Base-by-base conservation (phyloP, 2,113 vertebrate genomes). In the Brachyhypopomus gauderio region DNA sequence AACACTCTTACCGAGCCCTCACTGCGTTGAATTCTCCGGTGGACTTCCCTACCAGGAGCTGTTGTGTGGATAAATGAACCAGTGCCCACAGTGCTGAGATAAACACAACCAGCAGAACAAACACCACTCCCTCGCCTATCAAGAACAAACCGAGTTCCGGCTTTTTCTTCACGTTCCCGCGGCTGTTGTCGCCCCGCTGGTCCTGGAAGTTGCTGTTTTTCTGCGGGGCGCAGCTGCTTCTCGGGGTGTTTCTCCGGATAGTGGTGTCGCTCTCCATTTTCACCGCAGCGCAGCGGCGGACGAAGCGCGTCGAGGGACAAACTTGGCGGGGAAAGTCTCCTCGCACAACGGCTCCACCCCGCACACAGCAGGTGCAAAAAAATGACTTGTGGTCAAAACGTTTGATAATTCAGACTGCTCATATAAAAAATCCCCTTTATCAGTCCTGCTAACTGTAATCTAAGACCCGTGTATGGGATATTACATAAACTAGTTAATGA, bases 221-320 rank as follows among this genome's bases (percentile, higher is more conserved):
- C 1, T 52, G 45, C 45, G 3, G 30, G 30, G 81, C 83, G 4
- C 83, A 79, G 64, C 79, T 86, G 14, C 80, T 72, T 17, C 86
- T 5, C 86, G 91, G 92, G 81, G 91, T 79, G 86, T 30, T 30
- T 52, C 93, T 91, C 83, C 93, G 84, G 76, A 94, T 71, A 8
- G 92, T 77, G 70, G 89, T 91, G 82, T 93, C 93, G 79, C 88
- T 91, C 85, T 94, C 93, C 93, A 94, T 94, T 64, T 89, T 89
- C 72, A 88, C 58, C 58, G 83, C 48, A 70, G 76, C 71, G 70
- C 85, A 82, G 80, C 75, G 80, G 59, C 48, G 19, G 64, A 93
- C 90, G 90, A 90, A 75, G 76, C 59, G 70, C 67, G 58, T 67
- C 11, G 83, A 92, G 89, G 92, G 89, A 91, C 90, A 94, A 90